Base-by-base conservation (phyloP, 2,888 invertebrate genomes). In the Harpalus rufipes region DNA sequence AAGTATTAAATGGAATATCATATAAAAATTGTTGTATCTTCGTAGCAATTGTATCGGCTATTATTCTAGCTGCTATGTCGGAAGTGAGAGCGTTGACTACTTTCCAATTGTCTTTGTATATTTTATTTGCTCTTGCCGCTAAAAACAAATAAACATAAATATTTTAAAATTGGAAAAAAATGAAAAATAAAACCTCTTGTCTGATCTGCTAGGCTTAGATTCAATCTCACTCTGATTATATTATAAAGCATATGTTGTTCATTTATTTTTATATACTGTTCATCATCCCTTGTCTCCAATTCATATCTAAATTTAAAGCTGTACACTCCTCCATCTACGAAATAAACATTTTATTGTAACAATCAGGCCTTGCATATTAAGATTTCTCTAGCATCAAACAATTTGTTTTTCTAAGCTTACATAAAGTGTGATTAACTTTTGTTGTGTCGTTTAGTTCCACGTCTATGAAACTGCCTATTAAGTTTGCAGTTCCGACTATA, bases 11-110 rank as follows among this genome's bases (percentile, higher is more conserved):
- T 14, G 58, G 58, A 12, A 58, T 58, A 58, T 58, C 16, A 2
- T 58, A 0, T 58, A 58, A 58, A 14, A 58, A 58, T n/a, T 58
- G 12, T 58, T 58, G 14, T n/a, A 58, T 58, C n/a, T 58, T 58
- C 7, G n/a, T 10, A n/a, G 58, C 14, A 58, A 58, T 14, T 7
- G 58, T 16, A 12, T n/a, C n/a, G 14, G 58, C 0, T 1, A 58
- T 12, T 12, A 58, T 58, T 58, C 4, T 7, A 7, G 12, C 16
- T n/a, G n/a, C 16, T 4, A 1, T 1, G 6, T 6, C n/a, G n/a
- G 58, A 58, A 14, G 58, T 14, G 6, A 58, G 58, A 12, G n/a
- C 58, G 12, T 58, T 58, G 7, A 58, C 6, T 1, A 58, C 0
- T n/a, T 58, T 58, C 58, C 58, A 58, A 16, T 58, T 58, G 14